Conservation (phyloP, 2,113 vertebrate species). For the western clawed frog (Xenopus tropicalis) region DNA sequence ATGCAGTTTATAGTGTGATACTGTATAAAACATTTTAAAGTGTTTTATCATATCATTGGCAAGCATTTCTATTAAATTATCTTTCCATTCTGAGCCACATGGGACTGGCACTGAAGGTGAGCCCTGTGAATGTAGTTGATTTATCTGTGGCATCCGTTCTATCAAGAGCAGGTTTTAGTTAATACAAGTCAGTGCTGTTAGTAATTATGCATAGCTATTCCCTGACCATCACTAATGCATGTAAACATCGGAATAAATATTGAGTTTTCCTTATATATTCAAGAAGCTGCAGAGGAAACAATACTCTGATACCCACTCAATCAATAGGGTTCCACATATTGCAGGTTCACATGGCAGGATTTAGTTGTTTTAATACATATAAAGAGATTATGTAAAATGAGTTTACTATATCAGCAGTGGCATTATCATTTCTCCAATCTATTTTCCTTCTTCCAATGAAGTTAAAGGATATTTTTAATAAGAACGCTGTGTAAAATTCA, state of each 20-base stretch:
- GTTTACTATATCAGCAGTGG: slow-evolving; percentile 39
- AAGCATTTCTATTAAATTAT: no score
- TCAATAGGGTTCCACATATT: slow-evolving; percentile 23
- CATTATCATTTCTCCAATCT: slow-evolving; percentile 12
- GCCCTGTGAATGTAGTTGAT: no score
- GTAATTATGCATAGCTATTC: no score
- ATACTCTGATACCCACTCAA: slow-evolving; percentile 8
- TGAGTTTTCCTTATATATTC: slow-evolving; percentile 24
- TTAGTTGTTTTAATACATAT: slow-evolving; percentile 39
- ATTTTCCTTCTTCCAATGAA: neutral
- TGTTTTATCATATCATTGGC: no score
- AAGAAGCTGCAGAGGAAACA: slow-evolving; percentile 2
- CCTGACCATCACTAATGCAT: slow-evolving; percentile 1
- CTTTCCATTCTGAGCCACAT: no score
- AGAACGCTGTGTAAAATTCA: neutral
- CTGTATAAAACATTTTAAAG: no score
- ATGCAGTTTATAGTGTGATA: no score
- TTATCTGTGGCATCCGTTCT: no score
- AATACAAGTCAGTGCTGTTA: no score
- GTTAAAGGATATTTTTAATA: slow-evolving; percentile 4
- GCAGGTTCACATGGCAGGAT: slow-evolving; percentile 18
- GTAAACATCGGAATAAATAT: slow-evolving; percentile 22
- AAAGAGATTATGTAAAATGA: slow-evolving; percentile 40
- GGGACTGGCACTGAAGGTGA: no score
- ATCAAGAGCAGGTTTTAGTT: no score